These are phyloP conservation scores for Cetonia aurata DNA, from an alignment of 2,888 invertebrate genomes.

Conservation along the genomic window DNA sequence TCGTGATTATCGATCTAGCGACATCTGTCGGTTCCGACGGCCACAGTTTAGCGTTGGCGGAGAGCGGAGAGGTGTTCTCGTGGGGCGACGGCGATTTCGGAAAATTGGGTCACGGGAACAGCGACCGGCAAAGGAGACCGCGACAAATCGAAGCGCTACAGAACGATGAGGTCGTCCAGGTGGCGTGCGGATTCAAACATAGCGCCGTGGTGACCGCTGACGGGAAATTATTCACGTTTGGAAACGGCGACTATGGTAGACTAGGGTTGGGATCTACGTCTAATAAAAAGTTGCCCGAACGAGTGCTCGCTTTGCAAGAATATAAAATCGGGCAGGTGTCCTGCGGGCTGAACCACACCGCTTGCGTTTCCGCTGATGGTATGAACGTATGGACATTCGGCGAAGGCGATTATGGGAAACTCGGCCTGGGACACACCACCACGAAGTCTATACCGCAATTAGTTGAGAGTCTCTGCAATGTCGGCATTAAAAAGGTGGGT, in stretches of 20 bases:
- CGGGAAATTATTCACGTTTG: conserved; percentile 76
- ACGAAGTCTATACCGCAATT: conserved; percentile 68
- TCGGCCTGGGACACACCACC: conserved; percentile 67
- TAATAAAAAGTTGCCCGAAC: conserved; percentile 74
- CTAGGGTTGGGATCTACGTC: conserved; percentile 72
- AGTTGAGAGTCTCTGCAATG: conserved; percentile 70
- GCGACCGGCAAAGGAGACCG: conserved; percentile 73
- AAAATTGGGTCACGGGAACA: conserved; percentile 76
- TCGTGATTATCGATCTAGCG: conserved; percentile 73
- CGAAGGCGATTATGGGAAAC: conserved; percentile 75
- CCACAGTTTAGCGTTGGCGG: conserved; percentile 74
- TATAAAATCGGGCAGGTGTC: conserved; percentile 70
- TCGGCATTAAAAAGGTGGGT: conserved; percentile 71
- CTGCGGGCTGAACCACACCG: conserved; percentile 75
- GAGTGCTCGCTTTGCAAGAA: conserved; percentile 69
- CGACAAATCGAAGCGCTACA: conserved; percentile 74
- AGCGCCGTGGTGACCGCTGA: conserved; percentile 75
- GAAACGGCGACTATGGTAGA: conserved; percentile 75
- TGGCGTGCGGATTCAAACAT: conserved; percentile 75
- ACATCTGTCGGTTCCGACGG: conserved; percentile 77
- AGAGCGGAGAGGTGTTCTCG: conserved; percentile 76
- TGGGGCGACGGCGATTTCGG: conserved; percentile 79
- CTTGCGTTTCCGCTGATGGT: conserved; percentile 72
- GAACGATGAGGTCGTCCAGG: conserved; percentile 72
- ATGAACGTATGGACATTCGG: conserved; percentile 75